Evolutionary conservation across 2,888 invertebrate genomes (phyloP), one percentile per base, ranked within the genome.

Genomic region (Elysia crispata): DNA sequence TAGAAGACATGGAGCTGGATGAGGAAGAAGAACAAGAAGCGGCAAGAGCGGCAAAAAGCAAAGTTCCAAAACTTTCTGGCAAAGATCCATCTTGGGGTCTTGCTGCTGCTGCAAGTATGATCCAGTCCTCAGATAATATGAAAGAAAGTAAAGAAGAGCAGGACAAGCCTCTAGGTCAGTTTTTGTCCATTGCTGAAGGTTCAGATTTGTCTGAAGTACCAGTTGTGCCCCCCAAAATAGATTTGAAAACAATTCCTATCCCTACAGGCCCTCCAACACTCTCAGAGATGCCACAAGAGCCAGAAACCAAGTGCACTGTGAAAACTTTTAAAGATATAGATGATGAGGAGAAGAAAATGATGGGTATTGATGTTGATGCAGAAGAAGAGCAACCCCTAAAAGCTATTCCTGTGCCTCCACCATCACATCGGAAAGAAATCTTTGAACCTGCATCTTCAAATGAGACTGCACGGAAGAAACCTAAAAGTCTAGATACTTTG

Each of bases 311-410:
- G 15, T 23, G 6, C 75, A 73, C 75, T 15, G 74, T 60, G 0
- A 77, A 73, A 41, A 57, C 77, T 28, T 41, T 50, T 1, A 1
- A 72, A 30, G 74, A 74, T 28, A 50, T 31, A 28, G 33, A 67
- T 8, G 74, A 66, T 62, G 77, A 78, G 23, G 76, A 77, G 62
- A 77, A 81, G 74, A 41, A 54, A 64, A 72, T 74, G 81, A 81
- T 69, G 76, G 79, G 70, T 0, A 79, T 75, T 31, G 79, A 79
- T 69, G 78, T 75, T 1, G 70, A 77, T 69, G 66, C 54, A 23
- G 62, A 82, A 11, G 54, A 74, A 23, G 79, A 77, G 20, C 23
- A 78, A 23, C 73, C 77, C 30, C 8, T 80, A 33, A 23, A 31
- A 23, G 30, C 23, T 20, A 64, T 41, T 8, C 69, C 54, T 25